A percentile compares a stretch with the other conserved stretches of the same genome.
Conservation (phyloP, 2,113 vertebrate genomes). For the Mustela lutreola region DNA sequence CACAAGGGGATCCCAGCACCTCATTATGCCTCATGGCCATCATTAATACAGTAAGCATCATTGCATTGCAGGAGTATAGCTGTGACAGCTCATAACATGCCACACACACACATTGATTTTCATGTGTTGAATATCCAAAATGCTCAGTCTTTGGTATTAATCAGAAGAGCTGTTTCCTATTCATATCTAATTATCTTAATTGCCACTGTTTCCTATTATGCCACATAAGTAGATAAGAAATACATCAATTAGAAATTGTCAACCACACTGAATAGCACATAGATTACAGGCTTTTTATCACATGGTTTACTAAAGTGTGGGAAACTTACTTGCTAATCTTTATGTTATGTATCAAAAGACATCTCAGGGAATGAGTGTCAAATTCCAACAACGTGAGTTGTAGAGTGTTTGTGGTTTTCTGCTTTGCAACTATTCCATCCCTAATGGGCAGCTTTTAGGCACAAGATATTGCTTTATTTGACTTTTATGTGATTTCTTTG, state of each 20-base stretch:
- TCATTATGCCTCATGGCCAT: background rate
- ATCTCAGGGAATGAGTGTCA: conserved; percentile 67
- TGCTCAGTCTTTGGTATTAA: conserved; percentile 56
- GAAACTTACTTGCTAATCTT: conserved; percentile 70
- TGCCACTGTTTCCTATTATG: conserved; percentile 70
- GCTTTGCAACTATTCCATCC: background rate
- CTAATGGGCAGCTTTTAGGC: conserved; percentile 80
- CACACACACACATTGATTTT: background rate
- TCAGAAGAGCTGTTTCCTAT: conserved; percentile 72
- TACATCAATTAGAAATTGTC: conserved; percentile 58
- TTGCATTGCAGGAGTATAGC: background rate
- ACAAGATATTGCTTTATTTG: conserved; percentile 55
- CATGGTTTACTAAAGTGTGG: background rate
- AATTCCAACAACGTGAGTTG: conserved; percentile 72
- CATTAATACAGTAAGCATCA: background rate
- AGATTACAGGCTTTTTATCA: conserved; percentile 41
- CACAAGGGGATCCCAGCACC: background rate
- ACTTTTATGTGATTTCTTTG: conserved; percentile 84
- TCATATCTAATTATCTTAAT: conserved; percentile 76
- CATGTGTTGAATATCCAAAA: background rate
- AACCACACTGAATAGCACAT: background rate
- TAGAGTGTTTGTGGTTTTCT: background rate
- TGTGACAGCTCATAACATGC: background rate
- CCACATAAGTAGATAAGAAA: conserved; percentile 73
- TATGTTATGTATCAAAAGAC: conserved; percentile 62